Percentiles rank a stretch among this genome's conserved stretches.
Evolutionary conservation across 2,113 vertebrate species (phyloP).

Genomic region (Calidris pygmaea): DNA sequence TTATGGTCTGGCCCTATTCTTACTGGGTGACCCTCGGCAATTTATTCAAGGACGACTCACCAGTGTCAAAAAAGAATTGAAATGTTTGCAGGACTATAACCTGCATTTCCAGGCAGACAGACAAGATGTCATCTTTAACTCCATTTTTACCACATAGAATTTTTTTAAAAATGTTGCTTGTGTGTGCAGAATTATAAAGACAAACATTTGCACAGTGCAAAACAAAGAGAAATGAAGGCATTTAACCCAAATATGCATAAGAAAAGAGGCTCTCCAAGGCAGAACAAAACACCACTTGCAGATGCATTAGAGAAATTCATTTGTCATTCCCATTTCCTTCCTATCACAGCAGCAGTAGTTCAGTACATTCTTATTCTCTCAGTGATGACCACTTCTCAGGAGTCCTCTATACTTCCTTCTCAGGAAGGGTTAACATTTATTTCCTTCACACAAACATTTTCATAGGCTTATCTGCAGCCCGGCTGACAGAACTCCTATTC

Average conservation of each 20-base stretch:
- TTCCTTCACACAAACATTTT: not conserved
- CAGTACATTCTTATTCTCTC: not conserved
- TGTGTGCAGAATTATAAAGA: not conserved
- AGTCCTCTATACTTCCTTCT: not conserved
- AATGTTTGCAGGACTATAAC: not conserved
- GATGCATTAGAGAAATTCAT: not conserved
- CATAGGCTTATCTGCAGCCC: not conserved
- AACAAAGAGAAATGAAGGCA: not conserved
- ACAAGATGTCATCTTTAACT: not conserved
- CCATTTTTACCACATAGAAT: not conserved
- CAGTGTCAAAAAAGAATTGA: not conserved
- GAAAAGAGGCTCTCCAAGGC: not conserved
- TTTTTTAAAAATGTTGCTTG: not conserved
- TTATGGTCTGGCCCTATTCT: not conserved
- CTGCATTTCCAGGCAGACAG: constrained; percentile 3
- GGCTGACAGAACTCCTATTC: not conserved
- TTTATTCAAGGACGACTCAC: not conserved
- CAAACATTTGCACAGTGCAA: not conserved
- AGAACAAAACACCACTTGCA: not conserved
- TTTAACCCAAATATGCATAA: not conserved
- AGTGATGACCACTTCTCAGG: not conserved
- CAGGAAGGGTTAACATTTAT: not conserved
- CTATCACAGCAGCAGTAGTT: not conserved
- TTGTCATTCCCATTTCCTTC: not conserved
- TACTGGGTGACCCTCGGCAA: not conserved